These are phyloP conservation scores for Oxygymnocypris stewartii DNA, from an alignment of 2,113 vertebrate genomes.

Conservation along the genomic window DNA sequence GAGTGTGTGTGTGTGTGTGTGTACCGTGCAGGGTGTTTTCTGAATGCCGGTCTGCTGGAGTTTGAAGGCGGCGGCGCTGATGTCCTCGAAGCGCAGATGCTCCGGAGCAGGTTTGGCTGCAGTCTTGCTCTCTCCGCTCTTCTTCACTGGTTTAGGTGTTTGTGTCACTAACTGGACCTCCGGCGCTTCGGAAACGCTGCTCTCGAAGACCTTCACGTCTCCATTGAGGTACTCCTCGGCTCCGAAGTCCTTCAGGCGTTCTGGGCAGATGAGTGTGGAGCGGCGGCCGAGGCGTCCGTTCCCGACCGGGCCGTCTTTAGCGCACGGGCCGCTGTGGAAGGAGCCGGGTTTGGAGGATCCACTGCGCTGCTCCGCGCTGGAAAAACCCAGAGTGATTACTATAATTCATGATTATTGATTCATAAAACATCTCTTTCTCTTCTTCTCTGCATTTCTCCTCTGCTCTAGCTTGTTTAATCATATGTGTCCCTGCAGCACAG, in stretches of 20 bases:
- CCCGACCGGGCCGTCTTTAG: slow-evolving; percentile 60
- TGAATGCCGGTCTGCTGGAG: slow-evolving; percentile 83
- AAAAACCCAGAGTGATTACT: neutral
- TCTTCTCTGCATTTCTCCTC: neutral
- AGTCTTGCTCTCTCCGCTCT: slow-evolving; percentile 62
- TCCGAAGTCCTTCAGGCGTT: slow-evolving; percentile 87
- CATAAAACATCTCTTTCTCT: neutral
- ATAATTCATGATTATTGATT: too few relatives aligned
- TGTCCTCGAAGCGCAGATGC: slow-evolving; percentile 85
- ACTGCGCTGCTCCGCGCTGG: slow-evolving; percentile 74
- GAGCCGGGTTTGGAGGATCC: slow-evolving; percentile 62
- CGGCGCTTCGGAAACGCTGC: slow-evolving; percentile 68
- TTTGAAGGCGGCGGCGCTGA: slow-evolving; percentile 86
- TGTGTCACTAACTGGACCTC: slow-evolving; percentile 70
- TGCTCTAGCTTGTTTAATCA: neutral
- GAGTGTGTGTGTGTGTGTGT: too few relatives aligned
- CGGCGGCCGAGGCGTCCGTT: slow-evolving; percentile 71
- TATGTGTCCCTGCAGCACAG: too few relatives aligned
- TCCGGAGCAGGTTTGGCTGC: slow-evolving; percentile 62
- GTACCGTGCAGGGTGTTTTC: slow-evolving; percentile 88
- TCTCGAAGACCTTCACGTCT: slow-evolving; percentile 77
- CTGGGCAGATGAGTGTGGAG: slow-evolving; percentile 79
- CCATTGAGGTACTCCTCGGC: slow-evolving; percentile 85
- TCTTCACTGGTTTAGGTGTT: slow-evolving; percentile 67
- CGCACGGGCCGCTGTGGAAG: slow-evolving; percentile 55